Evolutionary conservation across 2,113 vertebrate species (phyloP).

Genomic region (Scortum barcoo): DNA sequence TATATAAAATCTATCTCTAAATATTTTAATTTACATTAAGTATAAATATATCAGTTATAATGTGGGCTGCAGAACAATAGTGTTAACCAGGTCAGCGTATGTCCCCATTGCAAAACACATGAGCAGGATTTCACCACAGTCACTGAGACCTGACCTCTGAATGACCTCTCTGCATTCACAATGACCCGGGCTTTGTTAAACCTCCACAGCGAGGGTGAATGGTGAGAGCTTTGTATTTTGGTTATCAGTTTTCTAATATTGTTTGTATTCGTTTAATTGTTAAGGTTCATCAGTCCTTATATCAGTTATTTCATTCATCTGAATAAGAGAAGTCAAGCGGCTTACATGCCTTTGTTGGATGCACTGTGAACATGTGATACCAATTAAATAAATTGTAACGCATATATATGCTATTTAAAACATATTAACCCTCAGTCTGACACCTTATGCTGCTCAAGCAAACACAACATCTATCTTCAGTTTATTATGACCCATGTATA

Average conservation of each 20-base stretch:
- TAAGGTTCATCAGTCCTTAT: neutral
- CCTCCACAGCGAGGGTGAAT: neutral
- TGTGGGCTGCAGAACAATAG: constrained; percentile 17
- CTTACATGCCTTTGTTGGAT: neutral
- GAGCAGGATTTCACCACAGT: constrained; percentile 34
- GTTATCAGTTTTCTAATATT: neutral
- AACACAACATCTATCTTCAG: too few species aligned
- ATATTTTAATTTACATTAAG: neutral
- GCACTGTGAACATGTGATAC: neutral
- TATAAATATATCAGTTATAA: neutral
- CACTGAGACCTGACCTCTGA: constrained; percentile 52
- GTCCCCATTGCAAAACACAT: constrained; percentile 51
- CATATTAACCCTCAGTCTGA: neutral
- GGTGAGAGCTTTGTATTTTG: neutral
- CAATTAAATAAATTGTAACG: neutral
- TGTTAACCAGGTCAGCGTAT: constrained; percentile 45
- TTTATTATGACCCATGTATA: too few species aligned
- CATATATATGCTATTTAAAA: neutral
- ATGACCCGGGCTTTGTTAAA: neutral
- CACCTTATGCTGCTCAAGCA: neutral
- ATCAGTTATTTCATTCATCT: neutral
- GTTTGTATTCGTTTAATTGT: neutral
- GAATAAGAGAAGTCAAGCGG: neutral
- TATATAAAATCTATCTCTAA: neutral
- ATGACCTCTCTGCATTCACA: constrained; percentile 29